Conservation (phyloP, 2,113 vertebrate genomes). For the Oxyura jamaicensis region DNA sequence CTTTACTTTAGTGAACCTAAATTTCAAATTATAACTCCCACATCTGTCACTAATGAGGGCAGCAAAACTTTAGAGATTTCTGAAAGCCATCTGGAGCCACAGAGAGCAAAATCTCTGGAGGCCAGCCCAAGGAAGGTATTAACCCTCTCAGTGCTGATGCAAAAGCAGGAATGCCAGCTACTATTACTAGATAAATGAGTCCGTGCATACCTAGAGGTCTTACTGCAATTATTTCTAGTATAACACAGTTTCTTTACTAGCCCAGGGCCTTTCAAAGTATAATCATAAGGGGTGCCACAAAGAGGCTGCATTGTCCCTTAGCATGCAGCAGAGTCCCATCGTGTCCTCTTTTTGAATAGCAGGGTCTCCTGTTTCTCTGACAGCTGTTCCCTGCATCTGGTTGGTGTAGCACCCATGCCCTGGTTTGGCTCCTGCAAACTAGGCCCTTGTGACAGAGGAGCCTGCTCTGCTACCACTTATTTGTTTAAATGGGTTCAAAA, state of each 20-base stretch:
- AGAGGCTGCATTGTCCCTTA: not conserved
- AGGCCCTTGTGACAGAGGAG: not conserved
- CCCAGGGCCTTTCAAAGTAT: not conserved
- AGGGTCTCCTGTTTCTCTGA: not conserved
- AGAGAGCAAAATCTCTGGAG: conserved; percentile 33
- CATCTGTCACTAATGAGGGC: conserved; percentile 50
- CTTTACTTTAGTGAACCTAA: conserved; percentile 30
- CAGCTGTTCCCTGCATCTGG: not conserved
- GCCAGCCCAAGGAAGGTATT: conserved; percentile 25
- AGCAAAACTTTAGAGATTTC: conserved; percentile 56
- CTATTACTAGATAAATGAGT: not conserved
- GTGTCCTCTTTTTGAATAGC: not conserved
- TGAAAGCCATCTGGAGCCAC: conserved; percentile 42
- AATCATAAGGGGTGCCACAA: not conserved
- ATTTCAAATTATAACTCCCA: conserved; percentile 8
- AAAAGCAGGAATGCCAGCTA: not conserved
- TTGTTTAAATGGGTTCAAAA: conserved; percentile 68
- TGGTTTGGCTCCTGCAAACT: not conserved
- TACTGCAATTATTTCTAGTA: not conserved
- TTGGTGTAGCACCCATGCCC: not conserved
- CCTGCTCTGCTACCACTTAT: not conserved
- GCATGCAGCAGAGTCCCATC: fast-evolving
- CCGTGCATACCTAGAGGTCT: not conserved
- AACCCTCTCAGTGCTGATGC: conserved; percentile 6
- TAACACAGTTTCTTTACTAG: not conserved